A percentile compares a stretch with the other conserved stretches of the same genome.
These are phyloP conservation scores for Peromyscus maniculatus DNA, from an alignment of 2,113 vertebrate species.

Conservation along the genomic window DNA sequence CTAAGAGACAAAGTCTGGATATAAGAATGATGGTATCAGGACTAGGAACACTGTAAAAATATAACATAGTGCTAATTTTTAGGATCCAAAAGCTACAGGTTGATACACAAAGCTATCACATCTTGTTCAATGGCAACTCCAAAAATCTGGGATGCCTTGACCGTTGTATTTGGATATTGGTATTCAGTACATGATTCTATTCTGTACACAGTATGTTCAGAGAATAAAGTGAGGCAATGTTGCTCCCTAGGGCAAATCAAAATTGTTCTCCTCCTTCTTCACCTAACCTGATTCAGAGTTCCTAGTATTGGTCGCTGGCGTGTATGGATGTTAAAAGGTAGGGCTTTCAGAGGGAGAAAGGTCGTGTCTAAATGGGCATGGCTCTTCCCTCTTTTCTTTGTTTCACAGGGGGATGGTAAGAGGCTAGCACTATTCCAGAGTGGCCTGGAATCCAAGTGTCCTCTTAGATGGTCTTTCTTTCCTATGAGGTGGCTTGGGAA, in stretches of 20 bases:
- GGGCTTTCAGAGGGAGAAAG: neutral
- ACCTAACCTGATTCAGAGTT: neutral
- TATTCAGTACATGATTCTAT: neutral
- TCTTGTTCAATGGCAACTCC: neutral
- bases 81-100: neutral
- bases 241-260: neutral
- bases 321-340: neutral
- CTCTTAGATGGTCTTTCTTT: neutral
- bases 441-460: neutral
- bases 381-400: neutral
- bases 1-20: neutral
- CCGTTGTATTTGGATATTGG: neutral
- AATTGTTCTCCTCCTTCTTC: neutral
- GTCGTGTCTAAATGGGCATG: neutral
- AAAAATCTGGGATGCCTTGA: neutral
- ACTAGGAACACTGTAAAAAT: neutral
- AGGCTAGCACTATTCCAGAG: neutral
- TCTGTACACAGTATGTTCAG: neutral
- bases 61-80: neutral
- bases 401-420: neutral
- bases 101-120: slow-evolving; percentile 1
- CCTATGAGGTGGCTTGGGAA: neutral
- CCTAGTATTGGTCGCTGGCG: neutral
- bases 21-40: neutral
- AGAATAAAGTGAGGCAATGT: neutral